Conservation (phyloP, 2,797 vertebrate species). For the Pantherophis vulpinus region DNA sequence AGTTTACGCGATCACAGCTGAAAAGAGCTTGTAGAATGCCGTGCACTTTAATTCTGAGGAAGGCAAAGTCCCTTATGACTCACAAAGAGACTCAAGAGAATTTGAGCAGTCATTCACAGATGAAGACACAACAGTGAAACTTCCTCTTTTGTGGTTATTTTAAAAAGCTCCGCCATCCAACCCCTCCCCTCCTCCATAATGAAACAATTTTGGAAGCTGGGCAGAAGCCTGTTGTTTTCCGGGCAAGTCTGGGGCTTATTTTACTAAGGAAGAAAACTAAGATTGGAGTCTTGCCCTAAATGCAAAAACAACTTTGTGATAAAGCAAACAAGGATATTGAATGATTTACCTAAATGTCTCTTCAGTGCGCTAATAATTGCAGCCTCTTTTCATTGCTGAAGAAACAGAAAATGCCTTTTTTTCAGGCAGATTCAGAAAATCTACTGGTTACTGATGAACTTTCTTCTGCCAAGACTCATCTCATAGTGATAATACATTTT, state of each 20-base stretch:
- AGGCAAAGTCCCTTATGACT: constrained; percentile 56
- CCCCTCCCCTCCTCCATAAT: neutral
- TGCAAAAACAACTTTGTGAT: constrained; percentile 46
- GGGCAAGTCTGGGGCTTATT: constrained; percentile 15
- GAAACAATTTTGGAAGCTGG: constrained; percentile 24
- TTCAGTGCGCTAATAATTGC: neutral
- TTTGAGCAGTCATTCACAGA: constrained; percentile 48
- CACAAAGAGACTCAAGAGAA: constrained; percentile 53
- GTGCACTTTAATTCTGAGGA: constrained; percentile 69
- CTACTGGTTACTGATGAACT: neutral
- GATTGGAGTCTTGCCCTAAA: constrained; percentile 24
- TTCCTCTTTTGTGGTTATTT: constrained; percentile 29
- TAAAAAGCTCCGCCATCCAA: constrained; percentile 27
- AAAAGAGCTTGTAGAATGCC: constrained; percentile 88
- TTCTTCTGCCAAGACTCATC: neutral
- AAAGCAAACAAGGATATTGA: constrained; percentile 17
- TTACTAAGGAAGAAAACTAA: constrained; percentile 48
- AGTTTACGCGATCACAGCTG: constrained; percentile 85
- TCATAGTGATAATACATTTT: neutral
- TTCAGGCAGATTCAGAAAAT: neutral
- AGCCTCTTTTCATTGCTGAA: neutral
- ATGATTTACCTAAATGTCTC: rapidly evolving
- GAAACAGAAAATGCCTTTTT: constrained; percentile 13
- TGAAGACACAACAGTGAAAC: constrained; percentile 54
- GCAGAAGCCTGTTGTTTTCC: constrained; percentile 10